Base-by-base conservation (phyloP, 2,113 vertebrate species). In the Thinocorus orbignyianus region DNA sequence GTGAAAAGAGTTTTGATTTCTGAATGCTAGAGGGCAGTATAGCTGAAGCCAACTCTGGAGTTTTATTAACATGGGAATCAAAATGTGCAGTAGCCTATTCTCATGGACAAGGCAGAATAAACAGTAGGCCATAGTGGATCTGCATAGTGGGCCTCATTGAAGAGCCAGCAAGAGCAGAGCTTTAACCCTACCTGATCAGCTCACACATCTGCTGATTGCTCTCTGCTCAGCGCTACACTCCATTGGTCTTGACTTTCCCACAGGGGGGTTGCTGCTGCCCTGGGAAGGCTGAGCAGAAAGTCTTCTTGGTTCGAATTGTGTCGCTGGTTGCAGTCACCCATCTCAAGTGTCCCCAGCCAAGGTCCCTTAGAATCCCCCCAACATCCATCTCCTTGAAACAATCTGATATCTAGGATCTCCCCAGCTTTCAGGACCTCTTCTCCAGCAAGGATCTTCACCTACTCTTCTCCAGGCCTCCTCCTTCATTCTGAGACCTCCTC, bases 141-240 rank as follows among this genome's bases (percentile, higher is more conserved):
- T 73, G 16, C 39, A 24, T 31, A 17, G 15, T 31, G 10, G 7
- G 17, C 19, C 6, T 88, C 85, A 23, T 9, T 64, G 20, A 55
- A 79, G 18, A 79, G 39, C 24, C 7, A 11, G 7, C 0, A 3
- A 72, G 24, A 87, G 81, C 33, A 85, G 73, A 79, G 33, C 19
- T 74, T 84, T 91, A 35, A 22, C 11, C 16, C 13, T 41, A 9
- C 19, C 17, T 65, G 46, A 28, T 33, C 17, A 58, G n/a, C n/a
- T 64, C 1, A 2, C 20, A 18, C 15, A 1, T 15, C 25, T 2
- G 0, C 19, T 49, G 18, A 16, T 41, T 1, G 0, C 30, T 54
- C 5, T 84, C 3, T 58, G 35, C 0, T 0, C 35, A 41, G 25
- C 1, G 0, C 71, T 42, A 44, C 3, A 2, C 13, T 49, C 24